Conservation (phyloP, 2,888 invertebrate species). For the Hirtodrosophila trivittata region DNA sequence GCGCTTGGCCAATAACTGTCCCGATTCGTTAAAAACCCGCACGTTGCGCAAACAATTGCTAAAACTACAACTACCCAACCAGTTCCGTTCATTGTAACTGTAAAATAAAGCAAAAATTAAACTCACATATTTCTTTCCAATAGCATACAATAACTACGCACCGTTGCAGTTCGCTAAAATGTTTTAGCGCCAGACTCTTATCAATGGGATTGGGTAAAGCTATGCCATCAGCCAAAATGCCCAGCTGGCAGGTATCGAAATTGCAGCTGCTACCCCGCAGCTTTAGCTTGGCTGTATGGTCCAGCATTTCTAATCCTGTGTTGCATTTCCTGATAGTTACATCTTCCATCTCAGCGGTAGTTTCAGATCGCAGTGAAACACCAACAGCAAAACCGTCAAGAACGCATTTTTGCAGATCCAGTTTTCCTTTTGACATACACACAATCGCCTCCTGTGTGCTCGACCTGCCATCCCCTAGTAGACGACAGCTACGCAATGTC, state of each 20-base stretch:
- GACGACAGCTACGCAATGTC: conserved; percentile 84
- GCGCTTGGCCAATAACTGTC: conserved; percentile 54
- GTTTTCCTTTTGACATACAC: conserved; percentile 82
- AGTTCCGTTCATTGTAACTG: conserved; percentile 55
- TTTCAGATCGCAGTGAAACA: conserved; percentile 82
- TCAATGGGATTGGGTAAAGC: conserved; percentile 63
- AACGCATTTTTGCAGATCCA: conserved; percentile 84
- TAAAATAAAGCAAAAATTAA: background rate
- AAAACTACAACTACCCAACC: conserved; percentile 57
- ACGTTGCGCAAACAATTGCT: conserved; percentile 52
- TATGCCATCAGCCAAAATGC: conserved; percentile 84
- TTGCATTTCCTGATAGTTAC: conserved; percentile 51
- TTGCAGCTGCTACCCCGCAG: conserved; percentile 84
- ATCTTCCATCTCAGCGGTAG: conserved; percentile 36
- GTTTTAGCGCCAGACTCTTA: conserved; percentile 35
- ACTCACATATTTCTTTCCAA: background rate
- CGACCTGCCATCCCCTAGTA: conserved; percentile 85
- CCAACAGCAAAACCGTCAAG: conserved; percentile 85
- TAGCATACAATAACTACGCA: conserved; percentile 5
- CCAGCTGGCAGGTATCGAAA: conserved; percentile 84
- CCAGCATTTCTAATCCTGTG: conserved; percentile 64
- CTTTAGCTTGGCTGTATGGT: conserved; percentile 81
- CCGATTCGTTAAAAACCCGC: conserved; percentile 47
- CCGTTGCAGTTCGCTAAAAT: conserved; percentile 56
- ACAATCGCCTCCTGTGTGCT: conserved; percentile 86